These are phyloP conservation scores for Aphaenogaster ashmeadi DNA, from an alignment of 1,140 invertebrate genomes.

Conservation along the genomic window DNA sequence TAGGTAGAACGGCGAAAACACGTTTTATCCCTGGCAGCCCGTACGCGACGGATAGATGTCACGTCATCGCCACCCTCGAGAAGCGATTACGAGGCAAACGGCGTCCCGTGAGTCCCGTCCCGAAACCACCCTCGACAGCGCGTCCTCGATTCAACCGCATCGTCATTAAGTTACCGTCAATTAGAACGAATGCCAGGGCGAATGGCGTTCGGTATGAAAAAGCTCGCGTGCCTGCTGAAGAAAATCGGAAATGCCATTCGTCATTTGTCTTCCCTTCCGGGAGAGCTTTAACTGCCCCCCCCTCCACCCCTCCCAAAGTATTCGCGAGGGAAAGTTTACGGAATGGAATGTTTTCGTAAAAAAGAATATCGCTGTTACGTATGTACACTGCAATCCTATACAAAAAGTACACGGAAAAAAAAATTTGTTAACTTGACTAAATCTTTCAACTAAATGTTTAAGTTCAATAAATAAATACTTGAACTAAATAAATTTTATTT, in stretches of 20 bases:
- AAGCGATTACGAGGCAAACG: constrained; percentile 66
- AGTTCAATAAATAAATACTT: too few species aligned
- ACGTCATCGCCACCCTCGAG: constrained; percentile 68
- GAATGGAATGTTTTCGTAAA: constrained; percentile 3
- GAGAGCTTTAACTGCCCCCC: not conserved
- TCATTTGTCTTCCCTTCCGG: constrained; percentile 21
- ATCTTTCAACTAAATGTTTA: too few species aligned
- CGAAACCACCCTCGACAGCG: constrained; percentile 43
- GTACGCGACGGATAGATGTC: constrained; percentile 63
- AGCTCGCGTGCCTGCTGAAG: constrained; percentile 50
- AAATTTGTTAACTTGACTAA: too few species aligned
- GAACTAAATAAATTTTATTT: too few species aligned
- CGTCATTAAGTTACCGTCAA: constrained; percentile 47
- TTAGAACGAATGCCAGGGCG: constrained; percentile 37
- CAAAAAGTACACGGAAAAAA: not conserved
- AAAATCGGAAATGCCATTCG: constrained; percentile 50
- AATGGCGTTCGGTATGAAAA: constrained; percentile 48
- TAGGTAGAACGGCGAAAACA: constrained; percentile 60
- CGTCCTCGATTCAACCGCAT: constrained; percentile 42
- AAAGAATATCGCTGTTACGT: not conserved
- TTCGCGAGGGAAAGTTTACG: not conserved
- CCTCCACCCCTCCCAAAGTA: too few species aligned
- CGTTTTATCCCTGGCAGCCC: constrained; percentile 41
- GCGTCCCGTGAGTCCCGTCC: constrained; percentile 36
- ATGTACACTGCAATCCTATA: not conserved